Base-by-base conservation (phyloP, 2,113 vertebrate species). In the Oreotrochilus melanogaster region DNA sequence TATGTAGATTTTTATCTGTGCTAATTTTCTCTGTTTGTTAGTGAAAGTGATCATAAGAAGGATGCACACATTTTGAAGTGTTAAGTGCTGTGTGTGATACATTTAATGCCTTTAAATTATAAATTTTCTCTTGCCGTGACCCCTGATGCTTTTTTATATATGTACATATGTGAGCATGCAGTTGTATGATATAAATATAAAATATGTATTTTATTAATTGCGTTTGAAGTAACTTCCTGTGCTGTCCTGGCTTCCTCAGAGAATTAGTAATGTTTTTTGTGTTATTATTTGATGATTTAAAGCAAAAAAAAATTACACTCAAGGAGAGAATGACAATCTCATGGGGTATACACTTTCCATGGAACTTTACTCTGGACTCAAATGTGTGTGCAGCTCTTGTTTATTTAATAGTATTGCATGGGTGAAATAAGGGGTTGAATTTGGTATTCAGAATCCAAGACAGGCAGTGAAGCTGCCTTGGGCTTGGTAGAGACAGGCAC, bases 1-100 rank as follows among this genome's bases (percentile, higher is more conserved):
- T 94, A 86, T 43, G 13, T 93, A 93, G 95, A 97, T 97, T 97
- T 98, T 97, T 84, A 92, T 64, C 89, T 96, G 90, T 96, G 82
- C 93, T 95, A 93, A 64, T 94, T 89, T 91, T 56, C 39, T 76
- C 35, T 78, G 19, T 56, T 12, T 56, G 57, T 89, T 86, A 88
- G 21, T 96, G 86, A 92, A 80, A 78, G 71, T 90, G 70, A 83
- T 95, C 21, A 3, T 62, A 90, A 72, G 75, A 89, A 76, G 31
- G 35, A 9, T 84, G 17, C 3, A 70, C 86, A 72, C 73, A 43
- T 33, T 89, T 93, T 95, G 42, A 88, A 88, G 65, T 82, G 58
- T 90, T 87, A 88, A 92, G n/a, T 79, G 58, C 43, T 50, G 73
- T n/a, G 8, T 31, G 56, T 88, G 81, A 64, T 43, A 66, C 2